Conservation (phyloP, 2,888 invertebrate species). For the Hyalella azteca region DNA sequence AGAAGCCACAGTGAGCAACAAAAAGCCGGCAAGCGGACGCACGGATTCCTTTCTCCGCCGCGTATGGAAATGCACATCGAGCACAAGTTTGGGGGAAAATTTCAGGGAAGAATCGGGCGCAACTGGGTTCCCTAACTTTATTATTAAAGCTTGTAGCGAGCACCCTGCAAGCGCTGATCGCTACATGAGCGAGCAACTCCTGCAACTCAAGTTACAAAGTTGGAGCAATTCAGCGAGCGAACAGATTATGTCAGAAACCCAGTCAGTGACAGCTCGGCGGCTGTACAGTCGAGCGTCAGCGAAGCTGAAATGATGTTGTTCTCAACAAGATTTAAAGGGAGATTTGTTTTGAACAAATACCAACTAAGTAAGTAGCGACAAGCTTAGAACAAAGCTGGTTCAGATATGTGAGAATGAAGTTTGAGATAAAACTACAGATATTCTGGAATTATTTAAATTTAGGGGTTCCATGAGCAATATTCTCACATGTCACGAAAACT, state of each 20-base stretch:
- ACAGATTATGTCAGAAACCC: background rate
- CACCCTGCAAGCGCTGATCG: conserved; percentile 17
- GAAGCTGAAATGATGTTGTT: no score
- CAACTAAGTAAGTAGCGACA: no score
- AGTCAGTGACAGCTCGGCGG: background rate
- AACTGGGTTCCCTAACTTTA: conserved; percentile 28
- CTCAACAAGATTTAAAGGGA: no score
- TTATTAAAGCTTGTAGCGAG: conserved; percentile 28
- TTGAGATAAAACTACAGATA: no score
- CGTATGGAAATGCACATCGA: conserved; percentile 32
- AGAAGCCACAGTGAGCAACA: background rate
- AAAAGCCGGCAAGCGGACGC: conserved; percentile 8
- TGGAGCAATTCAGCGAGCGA: background rate
- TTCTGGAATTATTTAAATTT: no score
- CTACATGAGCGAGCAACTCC: conserved; percentile 9
- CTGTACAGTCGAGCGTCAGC: background rate
- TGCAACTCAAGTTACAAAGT: conserved; percentile 13
- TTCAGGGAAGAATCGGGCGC: conserved; percentile 4
- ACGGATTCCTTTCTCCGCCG: background rate
- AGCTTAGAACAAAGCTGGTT: no score
- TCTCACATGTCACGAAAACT: no score
- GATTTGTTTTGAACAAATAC: no score
- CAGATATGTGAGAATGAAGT: no score
- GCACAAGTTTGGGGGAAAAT: conserved; percentile 32
- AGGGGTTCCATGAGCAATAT: no score